A percentile compares a stretch with the other conserved stretches of the same genome.
phyloP scores from a whole-genome alignment of 2,113 vertebrate genomes.

The Paramisgurnus dabryanus region DNA sequence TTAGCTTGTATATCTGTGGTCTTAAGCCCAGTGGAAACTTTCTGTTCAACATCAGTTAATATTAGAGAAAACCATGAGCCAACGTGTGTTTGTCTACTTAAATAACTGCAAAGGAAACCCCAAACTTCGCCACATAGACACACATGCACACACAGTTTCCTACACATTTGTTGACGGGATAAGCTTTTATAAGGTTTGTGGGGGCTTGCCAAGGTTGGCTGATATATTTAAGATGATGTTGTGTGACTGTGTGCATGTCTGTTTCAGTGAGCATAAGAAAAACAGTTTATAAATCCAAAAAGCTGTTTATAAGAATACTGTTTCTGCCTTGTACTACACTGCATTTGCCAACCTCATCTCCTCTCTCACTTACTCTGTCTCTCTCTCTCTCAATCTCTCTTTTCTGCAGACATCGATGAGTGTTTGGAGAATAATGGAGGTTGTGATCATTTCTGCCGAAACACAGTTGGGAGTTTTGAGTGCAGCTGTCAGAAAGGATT shows the following conservation, averaged over 20 bases:
- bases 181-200: slow-evolving; percentile 28
- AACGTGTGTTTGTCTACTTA: slow-evolving; percentile 38
- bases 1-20: slow-evolving; percentile 32
- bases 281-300: slow-evolving; percentile 32
- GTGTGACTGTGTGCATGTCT: slow-evolving; percentile 22
- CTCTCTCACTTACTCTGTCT: neutral
- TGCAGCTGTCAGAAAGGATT: slow-evolving; percentile 96
- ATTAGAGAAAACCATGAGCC: slow-evolving; percentile 34
- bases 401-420: slow-evolving; percentile 88
- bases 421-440: slow-evolving; percentile 92
- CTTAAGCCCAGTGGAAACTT: slow-evolving; percentile 42
- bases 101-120: slow-evolving; percentile 49
- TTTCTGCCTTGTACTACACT: neutral
- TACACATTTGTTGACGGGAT: slow-evolving; percentile 43
- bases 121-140: slow-evolving; percentile 27
- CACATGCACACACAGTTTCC: slow-evolving; percentile 30
- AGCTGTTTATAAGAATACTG: slow-evolving; percentile 9
- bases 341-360: too few relatives aligned
- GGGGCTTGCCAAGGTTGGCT: slow-evolving; percentile 28
- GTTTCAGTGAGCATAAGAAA: slow-evolving; percentile 16
- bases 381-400: slow-evolving; percentile 10
- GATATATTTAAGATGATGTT: slow-evolving; percentile 38
- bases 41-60: slow-evolving; percentile 45
- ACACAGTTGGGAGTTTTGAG: slow-evolving; percentile 97
- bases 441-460: slow-evolving; percentile 93